Conservation (phyloP, 2,113 vertebrate genomes). For the Crotalus horridus region DNA sequence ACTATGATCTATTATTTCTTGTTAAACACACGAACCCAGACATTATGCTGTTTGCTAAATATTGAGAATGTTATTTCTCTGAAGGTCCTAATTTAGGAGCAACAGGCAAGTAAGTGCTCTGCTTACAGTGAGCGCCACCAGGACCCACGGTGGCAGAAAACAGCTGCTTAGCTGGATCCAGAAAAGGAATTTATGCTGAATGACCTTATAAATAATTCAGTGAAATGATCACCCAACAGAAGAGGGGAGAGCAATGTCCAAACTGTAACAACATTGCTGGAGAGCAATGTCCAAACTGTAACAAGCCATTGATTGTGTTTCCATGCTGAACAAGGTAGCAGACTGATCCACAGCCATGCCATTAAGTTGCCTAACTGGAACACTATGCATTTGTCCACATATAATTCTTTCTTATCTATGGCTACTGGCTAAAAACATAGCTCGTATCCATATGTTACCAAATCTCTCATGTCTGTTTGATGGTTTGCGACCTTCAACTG, state of each 20-base stretch:
- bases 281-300: background rate
- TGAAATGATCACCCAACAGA: background rate
- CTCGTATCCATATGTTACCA: background rate
- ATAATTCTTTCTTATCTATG: background rate
- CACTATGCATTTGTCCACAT: background rate
- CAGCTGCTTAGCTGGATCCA: background rate
- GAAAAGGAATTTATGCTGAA: background rate
- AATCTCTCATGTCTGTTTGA: too few relatives aligned
- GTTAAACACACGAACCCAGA: too few relatives aligned
- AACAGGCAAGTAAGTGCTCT: background rate
- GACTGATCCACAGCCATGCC: background rate
- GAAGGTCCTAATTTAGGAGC: slow-evolving; percentile 21
- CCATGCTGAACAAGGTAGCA: background rate
- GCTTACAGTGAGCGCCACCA: background rate
- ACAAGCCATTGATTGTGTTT: background rate
- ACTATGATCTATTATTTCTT: too few relatives aligned
- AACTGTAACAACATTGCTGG: background rate
- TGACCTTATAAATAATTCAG: background rate
- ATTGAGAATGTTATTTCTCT: background rate
- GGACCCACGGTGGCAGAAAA: background rate
- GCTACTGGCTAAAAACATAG: background rate
- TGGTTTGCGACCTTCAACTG: too few relatives aligned
- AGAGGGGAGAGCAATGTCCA: background rate
- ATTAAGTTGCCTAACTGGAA: background rate
- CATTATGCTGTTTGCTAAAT: too few relatives aligned